A percentile compares a stretch with the other conserved stretches of the same genome.
phyloP scores from a whole-genome alignment of 2,113 vertebrate species.

The Steatornis caripensis region DNA sequence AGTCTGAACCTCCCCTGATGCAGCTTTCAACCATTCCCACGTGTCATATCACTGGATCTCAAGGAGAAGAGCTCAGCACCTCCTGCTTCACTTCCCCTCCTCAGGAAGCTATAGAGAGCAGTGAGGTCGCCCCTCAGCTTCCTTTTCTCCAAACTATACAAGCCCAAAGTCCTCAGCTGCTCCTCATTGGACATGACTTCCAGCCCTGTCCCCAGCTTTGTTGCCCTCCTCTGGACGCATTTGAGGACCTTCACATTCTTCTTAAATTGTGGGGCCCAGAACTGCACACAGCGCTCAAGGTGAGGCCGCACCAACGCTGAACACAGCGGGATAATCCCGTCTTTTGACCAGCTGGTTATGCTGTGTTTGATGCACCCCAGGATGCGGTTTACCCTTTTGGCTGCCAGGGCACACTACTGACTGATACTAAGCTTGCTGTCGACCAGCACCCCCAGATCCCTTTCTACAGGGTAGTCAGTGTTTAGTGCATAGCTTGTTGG shows the following conservation, averaged over 20 bases:
- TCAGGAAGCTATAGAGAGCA: neutral
- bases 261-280: neutral
- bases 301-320: accelerated
- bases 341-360: neutral
- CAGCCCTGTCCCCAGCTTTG: neutral
- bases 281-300: neutral
- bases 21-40: neutral
- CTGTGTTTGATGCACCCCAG: neutral
- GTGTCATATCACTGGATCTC: neutral
- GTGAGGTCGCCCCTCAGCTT: neutral
- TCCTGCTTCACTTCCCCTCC: neutral
- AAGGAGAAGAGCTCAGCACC: neutral
- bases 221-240: neutral
- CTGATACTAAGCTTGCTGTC: neutral
- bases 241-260: neutral
- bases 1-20: neutral
- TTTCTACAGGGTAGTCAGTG: neutral
- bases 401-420: neutral
- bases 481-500: neutral
- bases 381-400: neutral
- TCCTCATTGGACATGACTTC: neutral
- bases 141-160: neutral
- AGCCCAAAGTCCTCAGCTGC: neutral
- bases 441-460: neutral
- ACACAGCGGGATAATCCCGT: neutral